These are phyloP conservation scores for Nesospiza acunhae DNA, from an alignment of 2,113 vertebrate genomes.

Conservation along the genomic window DNA sequence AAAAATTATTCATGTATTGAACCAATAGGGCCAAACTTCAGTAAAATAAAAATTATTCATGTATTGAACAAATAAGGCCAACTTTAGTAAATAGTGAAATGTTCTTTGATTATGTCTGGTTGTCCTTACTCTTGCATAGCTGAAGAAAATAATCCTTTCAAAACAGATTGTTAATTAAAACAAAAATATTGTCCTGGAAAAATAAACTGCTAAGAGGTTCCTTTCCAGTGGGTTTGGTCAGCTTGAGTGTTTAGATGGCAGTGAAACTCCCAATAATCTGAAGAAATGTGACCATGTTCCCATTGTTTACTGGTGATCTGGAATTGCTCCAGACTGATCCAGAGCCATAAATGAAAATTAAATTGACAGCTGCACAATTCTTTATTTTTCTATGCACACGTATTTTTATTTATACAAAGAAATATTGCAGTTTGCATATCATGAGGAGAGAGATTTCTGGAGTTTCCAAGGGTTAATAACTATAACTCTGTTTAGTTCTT, in stretches of 20 bases:
- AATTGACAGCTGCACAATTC: not conserved
- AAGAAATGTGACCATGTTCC: not conserved
- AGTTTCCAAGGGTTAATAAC: not conserved
- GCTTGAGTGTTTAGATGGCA: not conserved
- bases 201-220: not conserved
- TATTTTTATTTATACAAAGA: not conserved
- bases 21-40: not conserved
- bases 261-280: not conserved
- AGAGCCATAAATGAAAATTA: not conserved
- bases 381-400: not conserved
- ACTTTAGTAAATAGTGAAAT: not conserved
- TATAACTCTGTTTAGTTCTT: not conserved
- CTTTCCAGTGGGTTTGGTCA: not conserved
- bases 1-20: not conserved
- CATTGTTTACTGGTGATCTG: not conserved
- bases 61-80: not conserved
- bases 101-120: not conserved
- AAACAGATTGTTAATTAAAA: not conserved
- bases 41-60: too few species aligned
- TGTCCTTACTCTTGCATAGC: not conserved
- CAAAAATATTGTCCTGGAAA: not conserved
- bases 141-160: not conserved
- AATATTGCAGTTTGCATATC: not conserved
- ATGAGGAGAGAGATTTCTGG: not conserved
- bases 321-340: not conserved